These are phyloP conservation scores for Cervus canadensis DNA, from an alignment of 2,113 vertebrate species.

Conservation along the genomic window DNA sequence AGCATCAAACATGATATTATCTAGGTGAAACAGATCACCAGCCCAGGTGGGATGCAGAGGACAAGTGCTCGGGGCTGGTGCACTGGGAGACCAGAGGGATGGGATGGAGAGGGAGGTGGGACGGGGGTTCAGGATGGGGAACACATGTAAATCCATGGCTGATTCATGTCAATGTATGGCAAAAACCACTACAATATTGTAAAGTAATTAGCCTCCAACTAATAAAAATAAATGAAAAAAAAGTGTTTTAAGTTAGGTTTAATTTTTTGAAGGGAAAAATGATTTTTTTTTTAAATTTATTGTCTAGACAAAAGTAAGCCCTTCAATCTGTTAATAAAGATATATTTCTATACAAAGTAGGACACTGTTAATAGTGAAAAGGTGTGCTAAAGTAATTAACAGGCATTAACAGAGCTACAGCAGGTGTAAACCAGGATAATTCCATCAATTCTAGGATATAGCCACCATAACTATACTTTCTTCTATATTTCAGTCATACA, in stretches of 20 bases:
- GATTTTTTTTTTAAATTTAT: background rate
- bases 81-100: too few relatives aligned
- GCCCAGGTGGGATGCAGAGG: too few relatives aligned
- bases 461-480: background rate
- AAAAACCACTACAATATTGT: too few relatives aligned
- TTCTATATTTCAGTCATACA: background rate
- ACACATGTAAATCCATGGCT: too few relatives aligned
- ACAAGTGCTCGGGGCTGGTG: too few relatives aligned
- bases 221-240: too few relatives aligned
- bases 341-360: background rate
- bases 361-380: background rate
- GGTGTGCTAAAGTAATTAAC: background rate
- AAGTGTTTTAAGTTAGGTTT: background rate
- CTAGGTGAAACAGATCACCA: too few relatives aligned
- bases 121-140: too few relatives aligned
- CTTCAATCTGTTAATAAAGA: background rate
- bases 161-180: too few relatives aligned
- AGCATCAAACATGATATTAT: too few relatives aligned
- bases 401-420: background rate
- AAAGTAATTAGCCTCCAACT: too few relatives aligned
- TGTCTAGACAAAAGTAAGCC: background rate
- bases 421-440: background rate
- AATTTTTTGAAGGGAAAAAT: background rate
- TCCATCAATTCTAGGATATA: background rate
- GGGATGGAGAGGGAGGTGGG: too few relatives aligned